Percentiles rank a stretch among this genome's conserved stretches.
These are phyloP conservation scores for Caenorhabditis zanzibari DNA, from an alignment of 2,888 invertebrate species.

Conservation along the genomic window DNA sequence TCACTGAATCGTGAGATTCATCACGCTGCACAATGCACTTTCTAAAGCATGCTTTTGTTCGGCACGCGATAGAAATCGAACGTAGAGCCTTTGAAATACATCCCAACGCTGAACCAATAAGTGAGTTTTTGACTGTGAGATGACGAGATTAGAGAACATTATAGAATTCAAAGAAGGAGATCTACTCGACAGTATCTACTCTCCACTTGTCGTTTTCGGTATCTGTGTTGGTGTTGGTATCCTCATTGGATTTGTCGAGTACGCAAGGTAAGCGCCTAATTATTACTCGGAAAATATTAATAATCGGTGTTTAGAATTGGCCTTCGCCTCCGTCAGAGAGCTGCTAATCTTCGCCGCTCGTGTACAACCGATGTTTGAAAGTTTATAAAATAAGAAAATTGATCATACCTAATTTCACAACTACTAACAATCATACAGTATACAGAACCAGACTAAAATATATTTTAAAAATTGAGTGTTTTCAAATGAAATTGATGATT, in stretches of 20 bases:
- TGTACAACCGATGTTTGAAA: background rate
- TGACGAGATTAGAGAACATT: background rate
- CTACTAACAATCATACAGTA: too few relatives aligned
- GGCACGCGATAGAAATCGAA: background rate
- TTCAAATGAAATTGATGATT: too few relatives aligned
- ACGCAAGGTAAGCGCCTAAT: background rate
- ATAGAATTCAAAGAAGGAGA: constrained; percentile 3
- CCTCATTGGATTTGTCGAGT: background rate
- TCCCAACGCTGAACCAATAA: background rate
- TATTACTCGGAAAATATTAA: background rate
- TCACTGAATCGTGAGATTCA: background rate
- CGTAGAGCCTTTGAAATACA: background rate
- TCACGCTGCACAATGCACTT: background rate
- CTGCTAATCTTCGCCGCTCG: background rate
- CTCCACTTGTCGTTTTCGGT: background rate
- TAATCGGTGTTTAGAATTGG: background rate
- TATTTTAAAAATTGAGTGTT: too few relatives aligned
- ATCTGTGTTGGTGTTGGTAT: background rate
- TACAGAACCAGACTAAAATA: too few relatives aligned
- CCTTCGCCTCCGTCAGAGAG: background rate
- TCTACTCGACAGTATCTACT: background rate
- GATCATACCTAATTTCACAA: too few relatives aligned
- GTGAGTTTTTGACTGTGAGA: background rate
- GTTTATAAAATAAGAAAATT: too few relatives aligned
- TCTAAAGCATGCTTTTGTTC: background rate